Evolutionary conservation across 1,140 invertebrate genomes (phyloP).

Genomic region (Pseudomyrmex flavicornis): DNA sequence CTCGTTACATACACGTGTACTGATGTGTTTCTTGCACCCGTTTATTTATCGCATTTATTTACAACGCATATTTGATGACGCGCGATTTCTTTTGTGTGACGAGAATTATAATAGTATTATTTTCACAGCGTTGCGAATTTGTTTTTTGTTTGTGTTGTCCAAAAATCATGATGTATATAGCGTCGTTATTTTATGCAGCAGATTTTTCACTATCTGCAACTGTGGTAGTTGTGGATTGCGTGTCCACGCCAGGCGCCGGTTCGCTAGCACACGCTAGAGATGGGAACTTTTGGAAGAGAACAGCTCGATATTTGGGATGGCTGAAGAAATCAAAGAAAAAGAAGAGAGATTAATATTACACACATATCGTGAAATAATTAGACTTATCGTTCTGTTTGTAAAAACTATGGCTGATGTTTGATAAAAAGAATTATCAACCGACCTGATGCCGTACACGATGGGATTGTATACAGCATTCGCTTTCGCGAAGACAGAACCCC

Average conservation of each 20-base stretch:
- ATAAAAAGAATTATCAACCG: slow-evolving; percentile 17
- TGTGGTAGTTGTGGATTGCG: slow-evolving; percentile 80
- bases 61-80: slow-evolving; percentile 19
- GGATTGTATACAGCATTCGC: slow-evolving; percentile 93
- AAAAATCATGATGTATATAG: not conserved
- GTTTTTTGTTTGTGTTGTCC: slow-evolving; percentile 9
- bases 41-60: slow-evolving; percentile 41
- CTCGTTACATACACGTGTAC: not conserved
- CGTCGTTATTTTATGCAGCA: slow-evolving; percentile 83
- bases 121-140: not conserved
- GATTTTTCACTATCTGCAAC: slow-evolving; percentile 85
- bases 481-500: slow-evolving; percentile 92
- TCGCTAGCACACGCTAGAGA: slow-evolving; percentile 86
- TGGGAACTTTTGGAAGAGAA: slow-evolving; percentile 90
- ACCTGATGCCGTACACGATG: slow-evolving; percentile 93
- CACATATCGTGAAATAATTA: not conserved
- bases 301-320: slow-evolving; percentile 91
- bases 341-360: not conserved
- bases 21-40: slow-evolving; percentile 1
- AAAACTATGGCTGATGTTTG: slow-evolving; percentile 35
- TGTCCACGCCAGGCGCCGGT: slow-evolving; percentile 64
- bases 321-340: slow-evolving; percentile 81
- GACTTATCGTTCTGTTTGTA: slow-evolving; percentile 39
- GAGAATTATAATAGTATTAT: slow-evolving; percentile 12
- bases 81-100: slow-evolving; percentile 19